Evolutionary conservation across 2,888 invertebrate genomes (phyloP), one percentile per base, ranked within the genome.

Genomic region (Agrochola macilenta): DNA sequence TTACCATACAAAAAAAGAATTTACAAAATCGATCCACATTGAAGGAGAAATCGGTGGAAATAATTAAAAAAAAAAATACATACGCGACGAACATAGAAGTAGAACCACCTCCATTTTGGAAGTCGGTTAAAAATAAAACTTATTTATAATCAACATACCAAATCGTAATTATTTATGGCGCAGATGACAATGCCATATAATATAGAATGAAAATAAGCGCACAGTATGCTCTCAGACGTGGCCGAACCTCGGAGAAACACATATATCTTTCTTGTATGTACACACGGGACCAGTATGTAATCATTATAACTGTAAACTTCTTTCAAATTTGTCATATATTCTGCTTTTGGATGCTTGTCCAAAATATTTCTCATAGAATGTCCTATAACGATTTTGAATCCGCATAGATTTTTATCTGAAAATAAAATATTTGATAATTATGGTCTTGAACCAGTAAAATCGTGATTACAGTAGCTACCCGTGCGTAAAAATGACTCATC

Each of bases 141-240:
- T 49, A 43, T 72, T 54, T 49, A 39, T 54, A 26, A 54, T 9
- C 8, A 71, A 87, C 92, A 88, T 89, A 95, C 95, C 92, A 93
- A 85, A n/a, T 89, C 69, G 76, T 87, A 85, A 82, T 92, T 91
- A 89, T 95, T 94, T 83, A 96, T 89, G 5, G 94, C 92, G 78
- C 93, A 94, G 0, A 88, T 92, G 2, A 93, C 81, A 14, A 93
- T 90, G 0, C 95, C 91, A 35, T 97, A 94, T 74, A 98, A 91
- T 46, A 97, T 97, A 9, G 98, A 98, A 89, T 98, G 97, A 86
- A 98, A 98, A 91, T 98, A 98, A 9, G 97, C 97, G 89, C 97
- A 96, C 17, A 98, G 90, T n/a, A 98, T 94, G 85, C 98, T 97
- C 70, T 93, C 93, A 1, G 97, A 90, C 0, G 89, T 91, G 39